phyloP scores from a whole-genome alignment of 2,888 invertebrate genomes.

The Timandra comae region DNA sequence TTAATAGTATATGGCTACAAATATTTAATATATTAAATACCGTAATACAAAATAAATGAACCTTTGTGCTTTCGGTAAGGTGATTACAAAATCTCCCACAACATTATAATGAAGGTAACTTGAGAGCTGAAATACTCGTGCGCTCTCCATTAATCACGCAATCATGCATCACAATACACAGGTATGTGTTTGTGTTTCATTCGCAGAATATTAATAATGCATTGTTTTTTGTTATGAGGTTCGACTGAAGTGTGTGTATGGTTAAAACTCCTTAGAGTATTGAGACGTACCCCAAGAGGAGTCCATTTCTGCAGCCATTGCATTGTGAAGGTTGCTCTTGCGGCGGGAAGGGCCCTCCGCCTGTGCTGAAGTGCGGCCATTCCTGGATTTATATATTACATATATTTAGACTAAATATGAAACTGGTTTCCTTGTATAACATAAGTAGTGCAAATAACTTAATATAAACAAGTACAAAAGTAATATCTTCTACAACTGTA shows the following conservation, averaged over 20 bases:
- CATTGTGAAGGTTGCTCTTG: slow-evolving; percentile 83
- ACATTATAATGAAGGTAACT: no score
- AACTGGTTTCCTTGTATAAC: no score
- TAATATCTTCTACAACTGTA: no score
- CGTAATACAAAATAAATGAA: no score
- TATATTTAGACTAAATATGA: background rate
- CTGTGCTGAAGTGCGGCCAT: slow-evolving; percentile 71
- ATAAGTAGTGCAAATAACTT: no score
- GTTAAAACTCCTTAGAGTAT: slow-evolving; percentile 13
- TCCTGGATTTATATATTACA: slow-evolving; percentile 38
- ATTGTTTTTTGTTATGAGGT: slow-evolving; percentile 18
- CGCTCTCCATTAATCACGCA: slow-evolving; percentile 14
- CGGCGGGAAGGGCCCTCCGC: slow-evolving; percentile 82
- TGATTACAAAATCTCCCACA: no score
- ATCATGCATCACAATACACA: slow-evolving; percentile 10
- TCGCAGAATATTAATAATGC: slow-evolving; percentile 22
- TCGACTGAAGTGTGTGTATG: slow-evolving; percentile 8
- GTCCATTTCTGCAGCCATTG: slow-evolving; percentile 69
- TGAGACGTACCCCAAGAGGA: slow-evolving; percentile 58
- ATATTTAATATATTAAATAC: no score
- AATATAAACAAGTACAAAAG: no score
- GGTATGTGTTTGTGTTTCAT: slow-evolving; percentile 9
- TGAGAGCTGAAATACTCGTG: background rate
- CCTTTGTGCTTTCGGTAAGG: no score
- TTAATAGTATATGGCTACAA: no score